Evolutionary conservation across 2,797 vertebrate genomes (phyloP), one percentile per base, ranked within the genome.

Genomic region (Synaphobranchus kaupii): DNA sequence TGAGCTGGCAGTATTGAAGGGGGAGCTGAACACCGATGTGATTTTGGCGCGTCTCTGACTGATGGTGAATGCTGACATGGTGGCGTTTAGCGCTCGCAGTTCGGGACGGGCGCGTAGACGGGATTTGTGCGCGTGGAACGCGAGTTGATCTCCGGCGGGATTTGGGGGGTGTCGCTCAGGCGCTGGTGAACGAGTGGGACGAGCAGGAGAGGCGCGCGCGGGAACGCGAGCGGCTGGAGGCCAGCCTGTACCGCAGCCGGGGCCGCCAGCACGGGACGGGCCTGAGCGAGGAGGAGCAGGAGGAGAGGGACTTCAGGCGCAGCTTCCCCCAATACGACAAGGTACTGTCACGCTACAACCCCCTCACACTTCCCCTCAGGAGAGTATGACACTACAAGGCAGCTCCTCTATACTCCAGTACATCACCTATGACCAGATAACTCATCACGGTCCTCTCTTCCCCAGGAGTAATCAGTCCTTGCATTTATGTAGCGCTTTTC

Each of bases 161-260:
- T 17, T 17, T 15, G 50, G 28, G 39, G 73, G 76, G n/a, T 71
- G 22, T 86, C 13, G 54, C 58, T 88, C 63, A 99, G 99, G 97
- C 97, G 44, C 94, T 99, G 90, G 95, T 99, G 91, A 99, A 97
- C 44, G 97, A 98, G 54, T 99, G 98, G 98, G 98, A 99, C n/a
- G 97, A 99, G 34, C 97, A 99, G 94, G 96, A 99, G 76, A 94
- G 93, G 34, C 88, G 52, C 52, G 94, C 91, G 13, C 95, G 95
- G 80, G 97, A 98, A 91, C 93, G 68, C 83, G 97, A 97, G 83
- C 93, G 97, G 88, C 93, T 94, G 91, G 95, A 98, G 89, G 95
- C 58, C 80, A 98, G 96, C 89, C 91, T 99, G 86, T 99, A 98
- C 91, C 96, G 95, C 84, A 97, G 92, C 86, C 96, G 95, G 84